Evolutionary conservation across 2,888 invertebrate species (phyloP), one percentile per base, ranked within the genome.

Genomic region (Machimus rusticus): DNA sequence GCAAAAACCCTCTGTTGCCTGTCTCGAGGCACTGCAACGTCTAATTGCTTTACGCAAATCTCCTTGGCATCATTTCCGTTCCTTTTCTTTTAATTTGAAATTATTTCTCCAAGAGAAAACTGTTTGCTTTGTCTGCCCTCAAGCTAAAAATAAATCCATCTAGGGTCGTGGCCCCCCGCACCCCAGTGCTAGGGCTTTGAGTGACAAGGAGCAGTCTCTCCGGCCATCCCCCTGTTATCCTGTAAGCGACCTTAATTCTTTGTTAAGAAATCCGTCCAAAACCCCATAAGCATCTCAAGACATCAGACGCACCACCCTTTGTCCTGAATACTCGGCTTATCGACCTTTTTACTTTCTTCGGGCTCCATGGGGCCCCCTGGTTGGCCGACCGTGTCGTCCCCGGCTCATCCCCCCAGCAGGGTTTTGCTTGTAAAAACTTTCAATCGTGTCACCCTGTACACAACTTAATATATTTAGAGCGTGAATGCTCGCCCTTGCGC

Each of bases 241-340:
- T 66, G 66, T 66, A 66, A 66, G 66, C 66, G 66, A 66, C 66
- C 66, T 66, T 66, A 66, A 66, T 66, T 66, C 66, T 66, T 66
- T 66, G 66, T 66, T 66, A 66, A 66, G 66, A 66, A 66, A 23
- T 66, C 66, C 66, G 66, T 66, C 66, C 66, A 66, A 66, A 66
- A 66, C 66, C 66, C 66, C 28, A 79, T 79, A 79, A 79, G 79
- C 28, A 51, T 79, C 79, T 79, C 51, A 79, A 79, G 79, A 28
- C 51, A 79, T 79, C 79, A 19, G 39, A 51, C 51, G 66, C 66
- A 66, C 66, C 66, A 46, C 28, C 46, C 28, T 46, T 79, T 51
- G 79, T 79, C 79, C 79, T 79, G 79, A 39, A 79, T 79, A n/a
- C 51, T 51, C 43, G 51, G 79, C 79, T 79, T 46, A 79, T 46